Evolutionary conservation across 2,113 vertebrate species (phyloP), one percentile per base, ranked within the genome.

Genomic region (Mola mola): DNA sequence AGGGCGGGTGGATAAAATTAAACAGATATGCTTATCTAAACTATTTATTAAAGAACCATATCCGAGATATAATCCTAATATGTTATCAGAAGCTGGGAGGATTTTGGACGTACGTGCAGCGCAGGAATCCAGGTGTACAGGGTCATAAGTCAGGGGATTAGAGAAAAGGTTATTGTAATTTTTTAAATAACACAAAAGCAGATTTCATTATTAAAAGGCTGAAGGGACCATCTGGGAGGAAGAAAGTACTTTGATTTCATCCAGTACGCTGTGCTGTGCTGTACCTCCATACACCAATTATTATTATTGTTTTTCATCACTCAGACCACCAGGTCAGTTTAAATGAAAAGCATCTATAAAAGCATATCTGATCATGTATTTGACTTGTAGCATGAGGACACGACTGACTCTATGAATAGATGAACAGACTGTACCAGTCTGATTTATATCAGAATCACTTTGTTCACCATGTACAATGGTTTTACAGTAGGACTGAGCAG

Each of bases 121-220:
- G 52, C 51, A 74, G 59, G 73, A 83, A 72, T 93, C 90, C 92
- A 97, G 94, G 95, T 96, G 95, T 94, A 95, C 91, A 52, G 90
- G 94, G 92, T 91, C 87, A 37, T 78, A 94, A 93, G 86, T 93
- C 93, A 85, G 82, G 79, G 90, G 94, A 96, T 98, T 96, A 96
- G 57, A 34, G 58, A 64, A 87, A 87, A 90, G 90, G 90, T 91
- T 91, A 93, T 92, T 75, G 88, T 93, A 91, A 89, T 93, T 89
- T 90, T 93, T 90, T 91, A 86, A 95, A 93, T 93, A 94, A 94
- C 86, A 90, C 85, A 93, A 91, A 92, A 96, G 93, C 94, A 96
- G 95, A 95, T 95, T 97, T 97, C 90, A 87, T 86, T 82, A 85
- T 92, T 91, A 90, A 87, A 91, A 90, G 81, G 74, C 85, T 81